Conservation (phyloP, 2,888 invertebrate species). For the Maniola hyperantus region DNA sequence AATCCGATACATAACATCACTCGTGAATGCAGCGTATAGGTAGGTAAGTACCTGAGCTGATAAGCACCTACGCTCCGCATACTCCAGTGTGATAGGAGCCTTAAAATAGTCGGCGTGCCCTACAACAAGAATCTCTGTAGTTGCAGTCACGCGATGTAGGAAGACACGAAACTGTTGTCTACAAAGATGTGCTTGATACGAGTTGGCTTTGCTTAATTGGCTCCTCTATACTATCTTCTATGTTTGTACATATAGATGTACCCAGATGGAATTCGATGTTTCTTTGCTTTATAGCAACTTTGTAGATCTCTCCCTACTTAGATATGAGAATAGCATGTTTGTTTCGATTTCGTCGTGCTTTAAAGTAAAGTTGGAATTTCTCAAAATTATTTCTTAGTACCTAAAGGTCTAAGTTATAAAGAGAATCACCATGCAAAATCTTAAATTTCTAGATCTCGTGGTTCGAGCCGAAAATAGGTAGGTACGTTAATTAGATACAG, state of each 20-base stretch:
- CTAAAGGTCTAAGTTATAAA: too few relatives aligned
- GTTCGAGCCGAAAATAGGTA: too few relatives aligned
- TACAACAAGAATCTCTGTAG: conserved; percentile 63
- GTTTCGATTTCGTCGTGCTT: too few relatives aligned
- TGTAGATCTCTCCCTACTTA: neutral
- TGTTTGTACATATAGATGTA: conserved; percentile 25
- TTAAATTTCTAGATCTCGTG: too few relatives aligned
- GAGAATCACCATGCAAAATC: too few relatives aligned
- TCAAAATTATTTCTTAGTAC: too few relatives aligned
- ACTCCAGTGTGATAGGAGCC: conserved; percentile 37
- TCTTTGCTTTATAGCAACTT: conserved; percentile 30
- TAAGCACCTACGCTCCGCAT: conserved; percentile 25
- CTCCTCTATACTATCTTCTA: conserved; percentile 27
- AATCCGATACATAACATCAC: conserved; percentile 2
- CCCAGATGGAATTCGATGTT: conserved; percentile 45
- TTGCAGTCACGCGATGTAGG: conserved; percentile 67
- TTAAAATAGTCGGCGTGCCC: conserved; percentile 58
- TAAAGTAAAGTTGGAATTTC: too few relatives aligned
- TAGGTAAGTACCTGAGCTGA: conserved; percentile 4
- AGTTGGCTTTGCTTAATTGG: conserved; percentile 50
- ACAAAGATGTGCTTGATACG: conserved; percentile 54
- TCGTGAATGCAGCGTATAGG: neutral
- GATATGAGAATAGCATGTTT: too few relatives aligned
- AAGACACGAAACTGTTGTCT: conserved; percentile 52
- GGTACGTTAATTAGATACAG: too few relatives aligned